Conservation (phyloP, 2,113 vertebrate species). For the Nothocercus nigrocapillus region DNA sequence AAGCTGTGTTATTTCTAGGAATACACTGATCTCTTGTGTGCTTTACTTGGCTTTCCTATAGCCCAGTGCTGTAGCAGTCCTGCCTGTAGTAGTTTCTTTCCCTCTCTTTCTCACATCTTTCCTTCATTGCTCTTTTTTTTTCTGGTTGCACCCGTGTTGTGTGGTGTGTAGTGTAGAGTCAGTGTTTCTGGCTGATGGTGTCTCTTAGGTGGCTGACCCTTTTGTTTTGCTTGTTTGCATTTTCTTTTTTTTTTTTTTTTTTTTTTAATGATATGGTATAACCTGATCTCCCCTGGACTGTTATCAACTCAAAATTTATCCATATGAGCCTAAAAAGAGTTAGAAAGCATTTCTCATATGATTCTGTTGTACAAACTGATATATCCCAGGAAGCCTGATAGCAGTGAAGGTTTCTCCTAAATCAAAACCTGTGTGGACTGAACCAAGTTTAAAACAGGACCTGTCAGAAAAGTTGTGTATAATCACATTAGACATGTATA, state of each 20-base stretch:
- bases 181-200: neutral
- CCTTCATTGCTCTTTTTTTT: neutral
- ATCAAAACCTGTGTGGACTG: neutral
- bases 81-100: neutral
- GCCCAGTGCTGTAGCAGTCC: neutral
- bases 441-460: conserved; percentile 29
- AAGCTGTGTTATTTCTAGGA: neutral
- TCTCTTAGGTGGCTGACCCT: neutral
- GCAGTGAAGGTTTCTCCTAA: neutral
- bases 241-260: neutral
- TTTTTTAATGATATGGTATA: neutral
- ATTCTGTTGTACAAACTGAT: conserved; percentile 19
- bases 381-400: neutral
- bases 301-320: conserved; percentile 16
- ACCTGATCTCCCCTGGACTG: conserved; percentile 25
- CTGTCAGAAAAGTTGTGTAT: conserved; percentile 71
- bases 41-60: neutral
- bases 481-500: conserved; percentile 74
- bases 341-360: neutral
- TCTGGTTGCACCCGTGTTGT: conserved; percentile 15
- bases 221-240: neutral
- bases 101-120: neutral
- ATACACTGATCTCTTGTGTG: neutral
- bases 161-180: neutral
- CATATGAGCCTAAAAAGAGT: conserved; percentile 20